Evolutionary conservation across 2,888 invertebrate genomes (phyloP), one percentile per base, ranked within the genome.

Genomic region (Plusia festucae): DNA sequence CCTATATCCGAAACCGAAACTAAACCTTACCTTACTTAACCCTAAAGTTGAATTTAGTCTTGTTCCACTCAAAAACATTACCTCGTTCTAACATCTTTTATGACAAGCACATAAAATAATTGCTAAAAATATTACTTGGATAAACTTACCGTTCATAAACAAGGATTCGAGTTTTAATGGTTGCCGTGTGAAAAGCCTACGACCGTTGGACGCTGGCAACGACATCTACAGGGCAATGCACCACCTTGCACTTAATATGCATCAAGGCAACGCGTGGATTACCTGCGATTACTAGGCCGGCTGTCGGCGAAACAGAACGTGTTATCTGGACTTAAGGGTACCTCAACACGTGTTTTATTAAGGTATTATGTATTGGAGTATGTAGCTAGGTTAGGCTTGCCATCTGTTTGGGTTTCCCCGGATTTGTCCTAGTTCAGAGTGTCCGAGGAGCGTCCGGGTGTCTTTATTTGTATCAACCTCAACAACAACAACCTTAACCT

Each of bases 231-330:
- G 93, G 93, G 90, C 93, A 91, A 83, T 92, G 93, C 90, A 90
- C 93, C 87, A 90, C 92, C 92, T 92, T 93, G 93, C 93, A 93
- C 93, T 93, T 93, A 90, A 78, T 88, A 90, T 91, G 91, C 89
- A 89, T 81, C 90, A 90, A 90, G 89, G 91, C 90, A 69, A 81
- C 67, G 75, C 61, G 80, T 63, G 76, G 76, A 87, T 78, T 76
- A 53, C 68, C 65, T 53, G 75, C 84, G 76, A 83, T 83, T 83
- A 78, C 53, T 60, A 60, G 68, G 68, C 58, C 40, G 40, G 59
- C 53, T 65, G 77, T 60, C 53, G 77, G 72, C 73, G 58, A 53
- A 54, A 22, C 16, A 52, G 8, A 51, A 65, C 77, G 60, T 53
- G 59, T 73, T 73, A 73, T 73, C 73, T 66, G 16, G 73, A 56